Evolutionary conservation across 2,797 vertebrate species (phyloP), one percentile per base, ranked within the genome.

Genomic region (Calcarius lapponicus): DNA sequence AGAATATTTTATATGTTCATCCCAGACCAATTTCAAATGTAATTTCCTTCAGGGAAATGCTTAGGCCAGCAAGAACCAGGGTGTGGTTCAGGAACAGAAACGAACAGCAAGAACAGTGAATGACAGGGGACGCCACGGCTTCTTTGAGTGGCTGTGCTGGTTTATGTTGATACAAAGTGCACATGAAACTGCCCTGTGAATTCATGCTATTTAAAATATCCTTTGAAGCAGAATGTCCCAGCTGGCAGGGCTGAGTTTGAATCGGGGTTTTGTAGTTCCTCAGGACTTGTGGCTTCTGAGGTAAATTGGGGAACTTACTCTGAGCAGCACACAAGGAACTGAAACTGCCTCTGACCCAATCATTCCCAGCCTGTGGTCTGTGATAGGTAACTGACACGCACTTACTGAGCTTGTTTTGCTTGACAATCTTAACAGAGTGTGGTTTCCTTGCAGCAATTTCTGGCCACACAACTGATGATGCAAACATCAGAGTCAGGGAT

Each of bases 401-500:
- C 70, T 87, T 71, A 88, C 58, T 62, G 76, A 95, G 90, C 74
- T 90, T 88, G 88, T 94, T 94, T 97, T 91, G 76, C 92, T 72
- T 91, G 86, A 67, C 65, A 80, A 66, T 93, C 93, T 93, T 93
- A 92, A 87, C 65, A 92, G 75, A 93, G 79, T 74, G 82, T 96
- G 93, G 82, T 97, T 95, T 96, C 88, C 91, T 88, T 97, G 72
- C 91, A 99, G 98, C 98, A 99, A 98, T 99, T 99, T 95, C 97
- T 99, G 96, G 98, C 98, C 96, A 99, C 98, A 25, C 98, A 99
- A 31, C 97, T 99, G 97, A 99, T 99, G 95, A 99, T 99, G 98
- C 98, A 99, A 97, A 99, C 98, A n/a, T 99, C 99, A 0, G 99
- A 99, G 97, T 99, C 99, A 13, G 99, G 99, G 95, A 99, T 99